phyloP scores from a whole-genome alignment of 1,140 invertebrate genomes.

The Lepidotrigona ventralis region DNA sequence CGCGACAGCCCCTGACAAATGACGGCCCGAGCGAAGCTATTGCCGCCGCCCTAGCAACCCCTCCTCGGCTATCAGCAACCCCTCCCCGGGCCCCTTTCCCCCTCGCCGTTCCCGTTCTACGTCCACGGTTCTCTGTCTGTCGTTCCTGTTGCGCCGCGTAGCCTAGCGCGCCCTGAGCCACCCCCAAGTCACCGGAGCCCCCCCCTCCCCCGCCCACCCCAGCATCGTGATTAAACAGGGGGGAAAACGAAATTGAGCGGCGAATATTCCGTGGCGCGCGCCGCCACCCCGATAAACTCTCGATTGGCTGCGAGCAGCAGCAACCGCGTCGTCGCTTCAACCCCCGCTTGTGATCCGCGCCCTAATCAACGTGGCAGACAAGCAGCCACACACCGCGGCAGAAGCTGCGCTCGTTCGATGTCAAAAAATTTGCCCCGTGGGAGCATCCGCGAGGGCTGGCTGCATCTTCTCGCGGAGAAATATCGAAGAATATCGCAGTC shows the following conservation, averaged over 20 bases:
- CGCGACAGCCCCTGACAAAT: slow-evolving; percentile 80
- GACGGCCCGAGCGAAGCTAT: slow-evolving; percentile 76
- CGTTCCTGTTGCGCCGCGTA: slow-evolving; percentile 4
- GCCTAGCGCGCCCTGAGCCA: slow-evolving; percentile 61
- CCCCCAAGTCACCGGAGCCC: slow-evolving; percentile 67
- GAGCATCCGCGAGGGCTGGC: neutral
- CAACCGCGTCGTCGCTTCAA: neutral
- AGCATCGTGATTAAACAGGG: slow-evolving; percentile 77
- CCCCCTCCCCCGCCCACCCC: neutral
- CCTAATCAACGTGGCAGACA: neutral
- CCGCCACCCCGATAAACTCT: slow-evolving; percentile 57
- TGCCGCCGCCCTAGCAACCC: slow-evolving; percentile 64
- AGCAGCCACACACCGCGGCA: neutral
- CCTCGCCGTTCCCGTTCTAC: slow-evolving; percentile 23
- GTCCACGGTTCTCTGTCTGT: neutral
- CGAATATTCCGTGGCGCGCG: slow-evolving; percentile 64
- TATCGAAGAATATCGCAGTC: no score
- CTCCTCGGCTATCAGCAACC: slow-evolving; percentile 49
- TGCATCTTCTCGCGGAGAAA: no score
- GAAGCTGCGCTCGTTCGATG: neutral
- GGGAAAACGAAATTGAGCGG: slow-evolving; percentile 76
- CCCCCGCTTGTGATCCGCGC: neutral
- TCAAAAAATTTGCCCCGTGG: neutral
- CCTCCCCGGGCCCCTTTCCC: neutral
- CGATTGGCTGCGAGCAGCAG: slow-evolving; percentile 53